Base-by-base conservation (phyloP, 2,888 invertebrate species). In the Harmothoe impar region DNA sequence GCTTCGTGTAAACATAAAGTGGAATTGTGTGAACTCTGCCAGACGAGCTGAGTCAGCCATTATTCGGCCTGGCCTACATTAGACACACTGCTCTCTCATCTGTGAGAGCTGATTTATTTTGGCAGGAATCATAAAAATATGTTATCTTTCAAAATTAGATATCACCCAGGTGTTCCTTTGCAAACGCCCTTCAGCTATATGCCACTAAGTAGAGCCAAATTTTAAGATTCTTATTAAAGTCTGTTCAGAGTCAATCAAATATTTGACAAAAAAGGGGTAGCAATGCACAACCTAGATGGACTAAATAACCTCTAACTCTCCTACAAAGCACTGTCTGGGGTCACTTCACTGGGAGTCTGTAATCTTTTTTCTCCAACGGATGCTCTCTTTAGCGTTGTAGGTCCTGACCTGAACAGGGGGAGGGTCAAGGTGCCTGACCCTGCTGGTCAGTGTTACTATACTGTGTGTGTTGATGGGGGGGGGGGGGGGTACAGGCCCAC, bases 1-100 rank as follows among this genome's bases (percentile, higher is more conserved):
- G 29, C 31, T 25, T 15, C 72, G 25, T 29, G 72, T 72, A 72
- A 72, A 72, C 72, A 72, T n/a, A 72, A 15, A 72, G 72, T 72
- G 29, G 15, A 25, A 72, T 72, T 72, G 20, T 29, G 15, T 29
- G 31, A 72, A 31, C 31, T 15, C 72, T 15, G 29, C 25, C 29
- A 29, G 25, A 72, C 20, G 1, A 15, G 72, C 72, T 25, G 72
- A 72, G 29, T 72, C 72, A 72, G 72, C 72, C 5, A 29, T 62
- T 72, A 25, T 29, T 3, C 5, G 72, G 72, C 72, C 15, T 29
- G 72, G n/a, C 72, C n/a, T n/a, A 29, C 31, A 31, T 72, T 25
- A 72, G n/a, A 72, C 0, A 23, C 31, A 7, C 15, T 1, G 0
- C 1, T 15, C 72, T 72, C 25, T 72, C 15, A 72, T 72, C 72